phyloP scores from a whole-genome alignment of 1,140 invertebrate species.

The Dolichoris vasculosae region DNA sequence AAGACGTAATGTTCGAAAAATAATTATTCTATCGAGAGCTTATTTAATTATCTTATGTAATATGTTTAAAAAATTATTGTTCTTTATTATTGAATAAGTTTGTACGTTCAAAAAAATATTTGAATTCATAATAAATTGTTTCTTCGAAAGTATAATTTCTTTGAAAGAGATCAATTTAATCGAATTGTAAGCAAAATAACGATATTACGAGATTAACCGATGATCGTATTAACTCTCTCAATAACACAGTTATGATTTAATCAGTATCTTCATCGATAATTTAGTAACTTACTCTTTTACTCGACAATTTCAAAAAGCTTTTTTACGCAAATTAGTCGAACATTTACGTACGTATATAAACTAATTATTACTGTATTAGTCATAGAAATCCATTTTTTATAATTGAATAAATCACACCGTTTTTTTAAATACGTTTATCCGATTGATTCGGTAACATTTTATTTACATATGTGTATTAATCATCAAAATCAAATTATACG shows the following conservation, averaged over 20 bases:
- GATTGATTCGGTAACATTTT: background rate
- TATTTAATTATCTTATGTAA: too few relatives aligned
- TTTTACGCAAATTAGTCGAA: background rate
- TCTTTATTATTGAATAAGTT: too few relatives aligned
- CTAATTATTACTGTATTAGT: background rate
- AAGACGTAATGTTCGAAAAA: too few relatives aligned
- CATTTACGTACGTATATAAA: background rate
- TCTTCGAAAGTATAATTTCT: background rate
- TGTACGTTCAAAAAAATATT: too few relatives aligned
- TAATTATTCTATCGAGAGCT: too few relatives aligned
- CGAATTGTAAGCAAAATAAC: background rate
- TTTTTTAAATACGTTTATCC: background rate
- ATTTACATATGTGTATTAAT: background rate
- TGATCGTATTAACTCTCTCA: background rate
- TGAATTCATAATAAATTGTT: too few relatives aligned
- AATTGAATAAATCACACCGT: background rate
- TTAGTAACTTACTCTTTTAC: too few relatives aligned
- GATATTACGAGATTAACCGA: background rate
- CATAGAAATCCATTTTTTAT: background rate
- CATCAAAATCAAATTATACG: background rate
- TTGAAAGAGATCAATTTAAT: background rate
- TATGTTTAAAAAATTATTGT: too few relatives aligned
- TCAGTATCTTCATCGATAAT: background rate
- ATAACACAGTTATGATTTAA: background rate
- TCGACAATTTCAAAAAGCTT: background rate